Evolutionary conservation across 2,797 vertebrate species (phyloP), one percentile per base, ranked within the genome.

Genomic region (Pempheris klunzingeri): DNA sequence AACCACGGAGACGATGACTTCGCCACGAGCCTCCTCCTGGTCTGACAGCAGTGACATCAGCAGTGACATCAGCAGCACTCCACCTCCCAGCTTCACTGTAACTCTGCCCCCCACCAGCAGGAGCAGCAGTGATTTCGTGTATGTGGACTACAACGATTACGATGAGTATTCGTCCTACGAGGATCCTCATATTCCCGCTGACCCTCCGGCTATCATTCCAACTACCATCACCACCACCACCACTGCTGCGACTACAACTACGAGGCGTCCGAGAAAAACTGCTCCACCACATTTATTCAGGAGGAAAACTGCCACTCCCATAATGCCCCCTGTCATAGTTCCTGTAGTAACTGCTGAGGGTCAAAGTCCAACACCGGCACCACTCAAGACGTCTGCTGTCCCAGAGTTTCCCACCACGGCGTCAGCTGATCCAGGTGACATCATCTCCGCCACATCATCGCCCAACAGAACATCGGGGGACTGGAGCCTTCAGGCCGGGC

Each of bases 61-160:
- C 8, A 38, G 22, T 67, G 59, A 76, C 38, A n/a, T 78, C 39
- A 46, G n/a, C 28, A 84, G 14, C 47, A 59, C 50, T 8, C 55
- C 43, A 17, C 14, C 60, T 0, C n/a, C 30, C 43, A 54, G 22
- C 24, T 17, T 67, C 17, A 68, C 66, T n/a, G 30, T 52, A 39
- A 55, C 82, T 36, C 66, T 41, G 0, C 38, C 75, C 41, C 69
- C 82, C 4, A 78, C 79, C 70, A 81, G 24, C 52, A 75, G 5
- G 39, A 70, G 55, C 61, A 57, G n/a, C 70, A 62, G 81, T 0
- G 88, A 92, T 53, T 90, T 92, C 12, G 36, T 83, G 13, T 93
- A 94, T 0, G 88, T 93, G 60, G 88, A 93, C 0, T 91, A 92
- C 4, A 77, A 79, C 0, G 86, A 92, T 50, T 92, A 93, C 0